Percentiles rank a stretch among this genome's conserved stretches.
Conservation (phyloP, 2,113 vertebrate species). For the Thunnus thynnus region DNA sequence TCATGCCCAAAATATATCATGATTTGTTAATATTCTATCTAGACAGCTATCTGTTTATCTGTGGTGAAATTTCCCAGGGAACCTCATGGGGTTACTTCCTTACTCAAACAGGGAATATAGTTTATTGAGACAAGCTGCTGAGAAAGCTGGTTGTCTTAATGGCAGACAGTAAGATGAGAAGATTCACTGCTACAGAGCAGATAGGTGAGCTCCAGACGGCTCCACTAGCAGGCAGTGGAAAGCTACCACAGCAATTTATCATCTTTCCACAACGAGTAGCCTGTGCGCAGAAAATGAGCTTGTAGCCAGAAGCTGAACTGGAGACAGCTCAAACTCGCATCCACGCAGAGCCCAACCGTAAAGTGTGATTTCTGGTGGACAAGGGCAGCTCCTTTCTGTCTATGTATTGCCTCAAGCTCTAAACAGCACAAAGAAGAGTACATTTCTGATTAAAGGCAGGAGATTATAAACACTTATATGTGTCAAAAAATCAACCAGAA, state of each 20-base stretch:
- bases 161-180: slow-evolving; percentile 44
- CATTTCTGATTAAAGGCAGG: slow-evolving; percentile 1
- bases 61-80: not conserved
- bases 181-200: slow-evolving; percentile 44
- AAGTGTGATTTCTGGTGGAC: slow-evolving; percentile 57
- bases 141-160: slow-evolving; percentile 36
- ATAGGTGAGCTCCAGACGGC: slow-evolving; percentile 61
- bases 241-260: slow-evolving; percentile 67
- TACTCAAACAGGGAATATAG: slow-evolving; percentile 2
- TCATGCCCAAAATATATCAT: not conserved
- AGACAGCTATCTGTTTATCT: not conserved
- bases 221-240: slow-evolving; percentile 44
- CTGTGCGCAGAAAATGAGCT: slow-evolving; percentile 34
- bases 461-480: slow-evolving; percentile 7
- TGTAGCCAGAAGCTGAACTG: slow-evolving; percentile 45
- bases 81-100: not conserved
- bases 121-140: slow-evolving; percentile 42
- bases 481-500: slow-evolving; percentile 22
- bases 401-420: slow-evolving; percentile 33
- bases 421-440: slow-evolving; percentile 9
- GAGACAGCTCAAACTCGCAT: slow-evolving; percentile 63
- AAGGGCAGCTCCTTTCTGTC: slow-evolving; percentile 61
- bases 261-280: slow-evolving; percentile 60
- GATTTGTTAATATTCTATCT: not conserved
- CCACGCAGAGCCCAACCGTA: slow-evolving; percentile 27